A percentile compares a stretch with the other conserved stretches of the same genome.
Conservation (phyloP, 1,140 invertebrate species). For the Drosophila baimaii region DNA sequence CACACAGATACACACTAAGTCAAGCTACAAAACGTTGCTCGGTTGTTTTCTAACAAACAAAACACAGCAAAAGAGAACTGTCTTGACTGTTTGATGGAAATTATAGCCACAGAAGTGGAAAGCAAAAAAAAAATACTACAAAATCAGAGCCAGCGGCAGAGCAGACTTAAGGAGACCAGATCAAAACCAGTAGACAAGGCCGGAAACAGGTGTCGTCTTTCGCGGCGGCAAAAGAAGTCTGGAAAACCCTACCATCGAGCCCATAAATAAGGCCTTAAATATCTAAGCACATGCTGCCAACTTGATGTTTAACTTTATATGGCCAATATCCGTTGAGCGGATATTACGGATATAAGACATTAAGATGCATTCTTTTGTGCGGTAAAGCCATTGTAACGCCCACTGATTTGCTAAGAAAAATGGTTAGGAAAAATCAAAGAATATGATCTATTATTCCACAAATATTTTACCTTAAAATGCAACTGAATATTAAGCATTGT, state of each 20-base stretch:
- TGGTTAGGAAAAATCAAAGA: neutral
- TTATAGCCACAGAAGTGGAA: slow-evolving; percentile 51
- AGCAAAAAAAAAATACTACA: slow-evolving; percentile 4
- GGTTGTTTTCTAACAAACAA: slow-evolving; percentile 43
- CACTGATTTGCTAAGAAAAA: slow-evolving; percentile 2
- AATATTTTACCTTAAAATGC: neutral
- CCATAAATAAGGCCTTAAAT: slow-evolving; percentile 41
- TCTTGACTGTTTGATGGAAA: slow-evolving; percentile 67
- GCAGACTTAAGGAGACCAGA: slow-evolving; percentile 24
- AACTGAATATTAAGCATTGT: neutral
- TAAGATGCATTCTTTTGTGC: slow-evolving; percentile 20
- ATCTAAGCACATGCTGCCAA: slow-evolving; percentile 5
- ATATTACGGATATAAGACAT: slow-evolving; percentile 20
- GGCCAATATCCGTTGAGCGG: slow-evolving; percentile 17
- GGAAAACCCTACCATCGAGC: slow-evolving; percentile 4
- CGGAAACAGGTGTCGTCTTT: slow-evolving; percentile 76
- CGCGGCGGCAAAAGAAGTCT: slow-evolving; percentile 23
- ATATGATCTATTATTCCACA: neutral
- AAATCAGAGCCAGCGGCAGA: slow-evolving; percentile 9
- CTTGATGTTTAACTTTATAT: slow-evolving; percentile 20
- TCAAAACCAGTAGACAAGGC: slow-evolving; percentile 52
- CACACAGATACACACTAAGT: slow-evolving; percentile 11
- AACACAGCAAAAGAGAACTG: slow-evolving; percentile 35
- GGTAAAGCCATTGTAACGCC: slow-evolving; percentile 21
- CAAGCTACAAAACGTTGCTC: slow-evolving; percentile 13